phyloP scores from a whole-genome alignment of 2,113 vertebrate genomes.

The Brachypodius melanocephalos region DNA sequence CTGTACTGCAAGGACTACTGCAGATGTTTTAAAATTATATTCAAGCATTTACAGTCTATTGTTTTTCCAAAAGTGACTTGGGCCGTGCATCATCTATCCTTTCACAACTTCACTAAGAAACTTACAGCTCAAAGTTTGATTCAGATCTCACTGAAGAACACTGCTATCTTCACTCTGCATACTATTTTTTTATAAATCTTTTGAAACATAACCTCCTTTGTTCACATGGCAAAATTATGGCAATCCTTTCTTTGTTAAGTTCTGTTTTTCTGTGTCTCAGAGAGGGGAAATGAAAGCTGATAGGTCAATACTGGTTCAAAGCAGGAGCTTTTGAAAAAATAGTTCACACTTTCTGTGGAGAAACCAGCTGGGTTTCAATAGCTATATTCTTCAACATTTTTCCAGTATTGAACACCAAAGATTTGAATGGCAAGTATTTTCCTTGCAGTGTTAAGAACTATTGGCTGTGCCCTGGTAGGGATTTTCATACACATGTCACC shows the following conservation, averaged over 20 bases:
- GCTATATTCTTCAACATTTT: not conserved
- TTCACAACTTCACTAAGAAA: not conserved
- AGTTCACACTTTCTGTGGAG: not conserved
- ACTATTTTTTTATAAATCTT: not conserved
- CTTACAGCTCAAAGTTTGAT: not conserved
- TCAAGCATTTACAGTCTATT: not conserved
- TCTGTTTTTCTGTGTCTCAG: not conserved
- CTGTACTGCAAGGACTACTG: not conserved
- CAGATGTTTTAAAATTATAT: not conserved
- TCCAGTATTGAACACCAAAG: not conserved
- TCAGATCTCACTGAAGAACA: not conserved
- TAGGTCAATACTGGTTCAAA: not conserved
- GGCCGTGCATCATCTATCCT: not conserved
- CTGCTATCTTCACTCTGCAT: not conserved
- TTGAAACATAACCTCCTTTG: not conserved
- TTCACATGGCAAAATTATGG: not conserved
- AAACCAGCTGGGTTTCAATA: not conserved
- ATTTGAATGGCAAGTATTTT: not conserved
- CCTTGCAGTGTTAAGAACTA: not conserved
- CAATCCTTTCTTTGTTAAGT: not conserved
- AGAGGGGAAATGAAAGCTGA: not conserved
- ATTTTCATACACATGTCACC: not conserved
- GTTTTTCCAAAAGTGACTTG: not conserved
- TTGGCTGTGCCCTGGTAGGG: not conserved
- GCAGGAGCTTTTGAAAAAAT: not conserved